Evolutionary conservation across 2,797 vertebrate species (phyloP).

Genomic region (Pogoniulus pusillus): DNA sequence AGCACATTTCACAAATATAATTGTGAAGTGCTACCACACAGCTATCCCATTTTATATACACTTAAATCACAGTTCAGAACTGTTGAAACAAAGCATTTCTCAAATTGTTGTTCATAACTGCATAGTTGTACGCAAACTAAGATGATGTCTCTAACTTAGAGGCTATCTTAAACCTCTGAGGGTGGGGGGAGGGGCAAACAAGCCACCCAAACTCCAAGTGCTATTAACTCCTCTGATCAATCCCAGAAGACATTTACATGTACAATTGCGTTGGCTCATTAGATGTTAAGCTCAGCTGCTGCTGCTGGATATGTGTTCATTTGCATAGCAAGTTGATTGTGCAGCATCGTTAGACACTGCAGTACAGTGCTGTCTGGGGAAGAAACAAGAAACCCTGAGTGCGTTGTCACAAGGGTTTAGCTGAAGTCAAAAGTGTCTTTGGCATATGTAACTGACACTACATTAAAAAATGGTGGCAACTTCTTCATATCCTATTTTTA

Average conservation of each 20-base stretch:
- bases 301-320: neutral
- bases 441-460: neutral
- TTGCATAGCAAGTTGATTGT: neutral
- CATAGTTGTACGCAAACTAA: neutral
- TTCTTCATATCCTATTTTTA: neutral
- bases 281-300: conserved; percentile 14
- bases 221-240: neutral
- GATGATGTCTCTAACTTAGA: neutral
- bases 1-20: neutral
- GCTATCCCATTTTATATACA: neutral
- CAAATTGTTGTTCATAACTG: neutral
- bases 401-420: neutral
- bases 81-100: neutral
- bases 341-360: neutral
- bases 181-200: neutral
- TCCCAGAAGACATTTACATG: neutral
- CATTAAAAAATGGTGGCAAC: neutral
- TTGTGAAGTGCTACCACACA: neutral
- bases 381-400: neutral
- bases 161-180: neutral
- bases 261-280: neutral
- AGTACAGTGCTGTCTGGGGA: neutral
- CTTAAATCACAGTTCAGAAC: neutral
- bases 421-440: neutral
- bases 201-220: neutral